phyloP scores from a whole-genome alignment of 1,140 invertebrate genomes.

The Meloidogyne exigua region DNA sequence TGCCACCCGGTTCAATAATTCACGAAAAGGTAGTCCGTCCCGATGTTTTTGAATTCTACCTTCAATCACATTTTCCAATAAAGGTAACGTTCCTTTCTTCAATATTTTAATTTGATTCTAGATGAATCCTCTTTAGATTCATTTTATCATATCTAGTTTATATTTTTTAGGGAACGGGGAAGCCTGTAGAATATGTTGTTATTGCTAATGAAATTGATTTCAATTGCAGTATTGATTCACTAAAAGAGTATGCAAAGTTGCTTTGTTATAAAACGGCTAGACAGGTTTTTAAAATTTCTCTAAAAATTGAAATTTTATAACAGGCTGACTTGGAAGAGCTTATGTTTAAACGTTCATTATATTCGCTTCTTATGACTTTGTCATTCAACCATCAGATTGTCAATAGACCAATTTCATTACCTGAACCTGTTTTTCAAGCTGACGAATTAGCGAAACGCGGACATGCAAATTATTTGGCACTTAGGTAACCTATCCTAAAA shows the following conservation, averaged over 20 bases:
- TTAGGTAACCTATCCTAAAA: constrained; percentile 25
- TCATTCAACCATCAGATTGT: constrained; percentile 41
- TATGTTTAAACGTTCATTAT: constrained; percentile 1
- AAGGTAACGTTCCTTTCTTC: constrained; percentile 2
- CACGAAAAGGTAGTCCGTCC: constrained; percentile 30
- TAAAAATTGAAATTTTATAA: background rate
- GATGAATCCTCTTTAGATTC: background rate
- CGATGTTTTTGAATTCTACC: constrained; percentile 37
- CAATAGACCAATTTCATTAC: constrained; percentile 26
- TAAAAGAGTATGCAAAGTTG: background rate
- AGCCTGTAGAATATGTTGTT: constrained; percentile 35
- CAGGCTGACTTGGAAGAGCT: background rate
- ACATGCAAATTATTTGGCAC: constrained; percentile 10
- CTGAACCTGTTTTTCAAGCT: constrained; percentile 28
- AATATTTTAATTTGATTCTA: background rate
- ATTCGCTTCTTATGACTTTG: constrained; percentile 28
- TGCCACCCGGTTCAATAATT: constrained; percentile 37
- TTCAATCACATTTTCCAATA: constrained; percentile 38
- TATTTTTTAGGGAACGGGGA: constrained; percentile 25
- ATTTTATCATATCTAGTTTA: background rate
- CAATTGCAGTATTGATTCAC: background rate
- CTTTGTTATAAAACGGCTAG: background rate
- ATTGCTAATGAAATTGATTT: constrained; percentile 28
- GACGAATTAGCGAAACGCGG: constrained; percentile 29
- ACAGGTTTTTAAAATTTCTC: background rate